These are phyloP conservation scores for Prinia subflava DNA, from an alignment of 2,113 vertebrate genomes.

Conservation along the genomic window DNA sequence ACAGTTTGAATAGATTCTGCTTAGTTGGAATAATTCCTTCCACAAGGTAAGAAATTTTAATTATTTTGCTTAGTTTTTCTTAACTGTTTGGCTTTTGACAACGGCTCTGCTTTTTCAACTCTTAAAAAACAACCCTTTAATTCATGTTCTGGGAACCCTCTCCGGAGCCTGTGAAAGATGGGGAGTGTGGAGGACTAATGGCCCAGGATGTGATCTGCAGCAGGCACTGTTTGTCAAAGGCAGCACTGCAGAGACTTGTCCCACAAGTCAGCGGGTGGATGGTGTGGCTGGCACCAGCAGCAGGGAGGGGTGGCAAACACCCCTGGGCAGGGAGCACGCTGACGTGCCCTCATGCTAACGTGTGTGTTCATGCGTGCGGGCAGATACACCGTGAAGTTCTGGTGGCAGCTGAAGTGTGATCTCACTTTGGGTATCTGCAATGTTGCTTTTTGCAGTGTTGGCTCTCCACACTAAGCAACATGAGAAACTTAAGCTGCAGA, in stretches of 20 bases:
- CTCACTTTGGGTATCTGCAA: neutral
- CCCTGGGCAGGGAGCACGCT: rapidly evolving
- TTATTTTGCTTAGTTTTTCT: neutral
- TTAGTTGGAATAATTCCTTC: neutral
- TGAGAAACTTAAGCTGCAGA: neutral
- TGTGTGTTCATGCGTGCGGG: neutral
- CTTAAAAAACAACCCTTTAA: neutral
- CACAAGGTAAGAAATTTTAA: neutral
- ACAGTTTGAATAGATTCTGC: neutral
- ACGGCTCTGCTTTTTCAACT: neutral
- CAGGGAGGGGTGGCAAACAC: neutral
- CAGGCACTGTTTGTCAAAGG: neutral
- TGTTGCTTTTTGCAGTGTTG: neutral
- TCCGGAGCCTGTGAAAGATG: neutral
- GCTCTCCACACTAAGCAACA: neutral
- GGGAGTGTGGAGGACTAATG: neutral
- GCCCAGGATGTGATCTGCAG: neutral
- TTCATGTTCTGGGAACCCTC: neutral
- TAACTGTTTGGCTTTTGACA: neutral
- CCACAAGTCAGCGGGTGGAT: rapidly evolving
- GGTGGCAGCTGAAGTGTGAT: neutral
- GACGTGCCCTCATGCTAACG: neutral
- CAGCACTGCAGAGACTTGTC: neutral
- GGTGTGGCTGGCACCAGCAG: neutral
- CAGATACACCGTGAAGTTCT: neutral